Evolutionary conservation across 2,113 vertebrate genomes (phyloP).

Genomic region (Gorilla gorilla): DNA sequence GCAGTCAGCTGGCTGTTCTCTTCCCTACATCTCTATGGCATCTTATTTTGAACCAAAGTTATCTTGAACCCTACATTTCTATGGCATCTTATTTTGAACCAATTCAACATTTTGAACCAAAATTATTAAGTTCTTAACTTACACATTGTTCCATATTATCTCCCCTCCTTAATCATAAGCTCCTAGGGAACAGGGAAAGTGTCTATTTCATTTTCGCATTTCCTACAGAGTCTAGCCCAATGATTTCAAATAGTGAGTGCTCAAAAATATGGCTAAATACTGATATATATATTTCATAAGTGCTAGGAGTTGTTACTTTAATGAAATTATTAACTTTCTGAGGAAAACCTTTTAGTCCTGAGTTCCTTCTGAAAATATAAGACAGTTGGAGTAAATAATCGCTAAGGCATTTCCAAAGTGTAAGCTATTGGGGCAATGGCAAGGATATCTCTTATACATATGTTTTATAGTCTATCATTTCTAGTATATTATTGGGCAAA

Average conservation of each 20-base stretch:
- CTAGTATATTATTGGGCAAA: neutral
- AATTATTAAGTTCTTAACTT: slow-evolving; percentile 12
- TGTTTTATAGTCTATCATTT: neutral
- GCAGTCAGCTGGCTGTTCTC: neutral
- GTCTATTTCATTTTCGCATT: neutral
- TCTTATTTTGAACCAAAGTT: slow-evolving; percentile 1
- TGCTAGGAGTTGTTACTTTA: neutral
- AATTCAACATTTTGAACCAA: slow-evolving; percentile 20
- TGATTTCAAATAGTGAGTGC: slow-evolving; percentile 13
- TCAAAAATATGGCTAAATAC: slow-evolving; percentile 42
- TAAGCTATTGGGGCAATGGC: neutral
- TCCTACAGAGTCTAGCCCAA: neutral
- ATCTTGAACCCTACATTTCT: no score
- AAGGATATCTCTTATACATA: neutral
- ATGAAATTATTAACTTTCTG: neutral
- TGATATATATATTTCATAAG: neutral
- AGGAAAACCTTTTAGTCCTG: slow-evolving; percentile 11
- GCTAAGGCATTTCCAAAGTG: slow-evolving; percentile 20
- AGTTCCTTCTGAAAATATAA: slow-evolving; percentile 51
- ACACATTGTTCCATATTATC: neutral
- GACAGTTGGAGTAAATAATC: slow-evolving; percentile 6
- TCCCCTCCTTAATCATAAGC: neutral
- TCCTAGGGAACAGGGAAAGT: neutral
- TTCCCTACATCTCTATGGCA: neutral
- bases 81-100: neutral